Evolutionary conservation across 92 coral and sea anemone genomes (phyloP), one percentile per base, ranked within the genome.

Genomic region (Palythoa grandiflora): DNA sequence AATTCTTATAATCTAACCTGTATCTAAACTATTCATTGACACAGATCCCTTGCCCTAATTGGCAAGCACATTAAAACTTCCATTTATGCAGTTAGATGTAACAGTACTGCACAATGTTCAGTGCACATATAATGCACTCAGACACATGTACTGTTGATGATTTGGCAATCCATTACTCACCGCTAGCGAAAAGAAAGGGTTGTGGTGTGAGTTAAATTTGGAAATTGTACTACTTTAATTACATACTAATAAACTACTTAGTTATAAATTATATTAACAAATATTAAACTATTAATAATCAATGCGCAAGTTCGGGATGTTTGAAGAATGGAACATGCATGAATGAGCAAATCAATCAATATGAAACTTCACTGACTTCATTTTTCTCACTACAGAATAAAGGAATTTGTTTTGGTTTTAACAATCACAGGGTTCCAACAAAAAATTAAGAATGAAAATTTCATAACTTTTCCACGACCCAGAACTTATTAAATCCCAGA

Each of bases 161-260:
- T 88, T 68, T 84, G 71, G 87, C 87, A 87, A 72, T 93, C 98
- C 98, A 92, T 89, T 87, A 94, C 94, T 91, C 92, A 91, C 90
- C 89, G 93, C 98, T 95, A 89, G 84, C 93, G 89, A 94, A 92
- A 93, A 93, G 95, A 95, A 95, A 95, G 90, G 96, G 96, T 91
- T 88, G 77, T 93, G 92, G 94, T 87, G 94, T 95, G 92, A 95
- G 98, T 95, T 91, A 57, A 89, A 66, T 51, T 88, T 91, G 72
- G 68, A 66, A 75, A 79, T 75, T 66, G 77, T 44, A 28, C 71
- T 77, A 90, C 66, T 83, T 66, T 57, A 73, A 66, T 52, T 3
- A 28, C 15, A 16, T 77, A 73, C 53, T 73, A 16, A 36, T 20
- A 77, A 11, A 2, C 10, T 15, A 50, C 40, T 52, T 20, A 77